These are phyloP conservation scores for Amyelois transitella DNA, from an alignment of 1,140 invertebrate genomes.

Conservation along the genomic window DNA sequence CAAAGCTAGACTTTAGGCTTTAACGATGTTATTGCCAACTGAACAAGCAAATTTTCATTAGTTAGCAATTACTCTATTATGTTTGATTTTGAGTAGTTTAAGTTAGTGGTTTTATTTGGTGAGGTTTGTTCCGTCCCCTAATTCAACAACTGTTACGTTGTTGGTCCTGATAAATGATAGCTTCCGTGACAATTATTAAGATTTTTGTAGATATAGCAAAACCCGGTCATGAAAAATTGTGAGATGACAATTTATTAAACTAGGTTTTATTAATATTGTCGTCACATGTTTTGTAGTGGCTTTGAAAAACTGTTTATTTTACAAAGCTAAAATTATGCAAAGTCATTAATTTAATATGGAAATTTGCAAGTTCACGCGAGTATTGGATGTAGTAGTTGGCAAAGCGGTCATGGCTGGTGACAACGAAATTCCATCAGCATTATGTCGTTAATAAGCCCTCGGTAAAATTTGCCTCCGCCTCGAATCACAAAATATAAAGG, in stretches of 20 bases:
- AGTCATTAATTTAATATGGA: slow-evolving; percentile 11
- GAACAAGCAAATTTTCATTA: not conserved
- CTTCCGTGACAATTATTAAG: too few relatives aligned
- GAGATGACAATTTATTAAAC: too few relatives aligned
- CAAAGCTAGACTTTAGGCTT: not conserved
- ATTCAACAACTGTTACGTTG: too few relatives aligned
- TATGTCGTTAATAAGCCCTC: slow-evolving; percentile 52
- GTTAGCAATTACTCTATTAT: not conserved
- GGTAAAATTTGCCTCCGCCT: slow-evolving; percentile 33
- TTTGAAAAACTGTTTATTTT: not conserved
- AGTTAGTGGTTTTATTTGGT: not conserved
- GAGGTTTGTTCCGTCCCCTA: too few relatives aligned
- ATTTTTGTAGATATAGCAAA: too few relatives aligned
- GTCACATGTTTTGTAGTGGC: not conserved
- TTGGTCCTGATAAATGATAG: too few relatives aligned
- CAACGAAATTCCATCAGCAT: slow-evolving; percentile 61
- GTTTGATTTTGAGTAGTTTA: not conserved
- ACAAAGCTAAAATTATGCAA: slow-evolving; percentile 1
- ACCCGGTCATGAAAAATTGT: too few relatives aligned
- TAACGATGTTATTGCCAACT: not conserved
- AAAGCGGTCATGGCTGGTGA: slow-evolving; percentile 27
- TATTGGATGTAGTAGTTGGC: slow-evolving; percentile 10
- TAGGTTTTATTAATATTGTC: not conserved
- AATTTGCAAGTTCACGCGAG: slow-evolving; percentile 30
- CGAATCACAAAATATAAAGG: not conserved